These are phyloP conservation scores for Lissocephala sabroskyi DNA, from an alignment of 2,888 invertebrate species.

Conservation along the genomic window DNA sequence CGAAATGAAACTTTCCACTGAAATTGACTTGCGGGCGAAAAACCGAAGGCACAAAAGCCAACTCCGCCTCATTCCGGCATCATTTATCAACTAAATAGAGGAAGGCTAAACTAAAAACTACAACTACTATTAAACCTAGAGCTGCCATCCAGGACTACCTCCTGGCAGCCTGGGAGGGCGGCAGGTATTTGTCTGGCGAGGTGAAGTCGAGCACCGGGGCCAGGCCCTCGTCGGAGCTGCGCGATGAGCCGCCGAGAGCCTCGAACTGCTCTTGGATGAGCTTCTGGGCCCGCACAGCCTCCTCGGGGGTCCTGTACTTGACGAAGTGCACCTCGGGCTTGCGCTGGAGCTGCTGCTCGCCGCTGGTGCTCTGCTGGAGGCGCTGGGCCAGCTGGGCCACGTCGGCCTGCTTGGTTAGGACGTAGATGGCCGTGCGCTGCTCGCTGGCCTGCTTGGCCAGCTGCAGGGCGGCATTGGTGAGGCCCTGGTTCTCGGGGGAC, in stretches of 20 bases:
- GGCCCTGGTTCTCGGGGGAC: constrained; percentile 60
- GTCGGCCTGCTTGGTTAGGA: constrained; percentile 62
- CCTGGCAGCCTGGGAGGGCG: not conserved
- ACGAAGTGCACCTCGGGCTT: constrained; percentile 67
- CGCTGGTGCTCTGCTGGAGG: constrained; percentile 40
- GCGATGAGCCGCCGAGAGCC: constrained; percentile 54
- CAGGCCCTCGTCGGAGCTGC: constrained; percentile 56
- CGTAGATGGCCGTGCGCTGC: constrained; percentile 65
- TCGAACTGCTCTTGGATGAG: constrained; percentile 64
- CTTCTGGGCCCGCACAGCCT: constrained; percentile 62
- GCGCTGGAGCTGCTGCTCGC: constrained; percentile 32
- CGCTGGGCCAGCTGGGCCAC: constrained; percentile 48
- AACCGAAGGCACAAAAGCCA: not conserved
- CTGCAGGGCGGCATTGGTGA: constrained; percentile 56
- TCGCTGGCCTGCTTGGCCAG: constrained; percentile 58
- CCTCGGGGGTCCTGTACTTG: constrained; percentile 65
- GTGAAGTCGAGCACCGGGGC: constrained; percentile 58
- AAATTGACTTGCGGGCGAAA: not conserved
- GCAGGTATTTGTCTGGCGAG: no score
- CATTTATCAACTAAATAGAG: not conserved
- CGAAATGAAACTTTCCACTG: constrained; percentile 1
- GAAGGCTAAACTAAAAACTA: not conserved
- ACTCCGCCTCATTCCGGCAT: not conserved
- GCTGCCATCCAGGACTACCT: not conserved
- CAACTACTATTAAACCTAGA: not conserved